Conservation (phyloP, 1,140 invertebrate species). For the Plectus sambesii region DNA sequence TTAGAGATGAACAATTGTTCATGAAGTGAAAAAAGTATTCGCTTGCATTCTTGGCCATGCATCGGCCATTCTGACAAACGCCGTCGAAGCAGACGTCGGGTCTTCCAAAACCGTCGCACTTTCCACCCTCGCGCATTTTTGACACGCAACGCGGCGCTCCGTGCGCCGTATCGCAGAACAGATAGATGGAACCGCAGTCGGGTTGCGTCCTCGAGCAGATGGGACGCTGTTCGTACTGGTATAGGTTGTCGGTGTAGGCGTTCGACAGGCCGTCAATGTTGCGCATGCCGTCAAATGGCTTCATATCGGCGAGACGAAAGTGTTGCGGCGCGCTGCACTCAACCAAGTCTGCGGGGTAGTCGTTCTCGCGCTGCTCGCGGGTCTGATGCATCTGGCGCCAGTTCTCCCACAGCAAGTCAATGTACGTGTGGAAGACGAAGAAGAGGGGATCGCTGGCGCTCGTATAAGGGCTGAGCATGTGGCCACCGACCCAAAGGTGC, state of each 20-base stretch:
- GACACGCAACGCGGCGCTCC: not conserved
- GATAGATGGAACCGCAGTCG: not conserved
- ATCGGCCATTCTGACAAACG: too few relatives aligned
- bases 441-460: slow-evolving; percentile 46
- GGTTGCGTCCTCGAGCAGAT: not conserved
- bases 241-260: not conserved
- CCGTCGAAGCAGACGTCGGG: not conserved
- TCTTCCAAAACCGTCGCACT: not conserved
- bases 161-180: slow-evolving; percentile 16
- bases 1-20: too few relatives aligned
- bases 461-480: slow-evolving; percentile 42
- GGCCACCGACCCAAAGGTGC: slow-evolving; percentile 43
- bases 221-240: not conserved
- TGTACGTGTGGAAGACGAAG: slow-evolving; percentile 44
- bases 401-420: slow-evolving; percentile 45
- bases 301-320: slow-evolving; percentile 38
- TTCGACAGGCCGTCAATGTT: not conserved
- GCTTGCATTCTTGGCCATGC: too few relatives aligned
- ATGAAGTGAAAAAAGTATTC: too few relatives aligned
- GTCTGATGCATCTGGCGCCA: slow-evolving; percentile 40
- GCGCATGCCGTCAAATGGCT: slow-evolving; percentile 30
- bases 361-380: slow-evolving; percentile 26
- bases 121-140: not conserved
- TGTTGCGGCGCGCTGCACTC: slow-evolving; percentile 38
- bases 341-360: slow-evolving; percentile 32